Conservation (phyloP, 2,888 invertebrate species). For the Eristalis intricaria region DNA sequence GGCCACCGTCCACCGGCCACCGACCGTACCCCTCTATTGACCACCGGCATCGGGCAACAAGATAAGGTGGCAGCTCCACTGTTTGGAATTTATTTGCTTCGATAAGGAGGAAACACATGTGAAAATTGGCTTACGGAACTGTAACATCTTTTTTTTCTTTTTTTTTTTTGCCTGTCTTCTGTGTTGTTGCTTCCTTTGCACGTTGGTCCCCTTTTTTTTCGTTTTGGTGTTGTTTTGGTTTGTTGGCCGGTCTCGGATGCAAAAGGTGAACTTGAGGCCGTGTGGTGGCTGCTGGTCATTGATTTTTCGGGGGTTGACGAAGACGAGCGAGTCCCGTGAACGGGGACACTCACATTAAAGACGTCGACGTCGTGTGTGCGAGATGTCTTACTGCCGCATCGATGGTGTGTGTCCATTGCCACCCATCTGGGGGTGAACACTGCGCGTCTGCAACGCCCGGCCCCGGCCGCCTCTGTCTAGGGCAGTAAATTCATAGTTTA, state of each 20-base stretch:
- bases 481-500: slow-evolving; percentile 61
- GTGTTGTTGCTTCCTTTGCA: neutral
- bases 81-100: slow-evolving; percentile 63
- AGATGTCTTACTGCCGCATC: neutral
- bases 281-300: slow-evolving; percentile 61
- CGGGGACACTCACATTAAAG: neutral
- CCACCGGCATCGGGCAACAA: slow-evolving; percentile 38
- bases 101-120: slow-evolving; percentile 68
- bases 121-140: slow-evolving; percentile 71
- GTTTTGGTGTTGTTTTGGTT: slow-evolving; percentile 13
- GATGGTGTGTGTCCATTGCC: neutral
- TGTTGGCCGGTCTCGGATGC: neutral
- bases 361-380: neutral
- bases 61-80: slow-evolving; percentile 68
- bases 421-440: neutral
- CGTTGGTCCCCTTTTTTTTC: neutral
- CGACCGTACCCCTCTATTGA: neutral
- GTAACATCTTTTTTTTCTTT: slow-evolving; percentile 59
- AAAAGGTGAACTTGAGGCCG: slow-evolving; percentile 25
- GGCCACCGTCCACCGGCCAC: neutral
- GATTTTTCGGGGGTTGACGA: slow-evolving; percentile 57
- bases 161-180: slow-evolving; percentile 11
- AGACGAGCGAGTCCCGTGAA: neutral
- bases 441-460: too few relatives aligned
- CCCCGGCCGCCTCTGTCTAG: slow-evolving; percentile 19